A percentile compares a stretch with the other conserved stretches of the same genome.
Conservation (phyloP, 2,113 vertebrate genomes). For the Larimichthys polyactis region DNA sequence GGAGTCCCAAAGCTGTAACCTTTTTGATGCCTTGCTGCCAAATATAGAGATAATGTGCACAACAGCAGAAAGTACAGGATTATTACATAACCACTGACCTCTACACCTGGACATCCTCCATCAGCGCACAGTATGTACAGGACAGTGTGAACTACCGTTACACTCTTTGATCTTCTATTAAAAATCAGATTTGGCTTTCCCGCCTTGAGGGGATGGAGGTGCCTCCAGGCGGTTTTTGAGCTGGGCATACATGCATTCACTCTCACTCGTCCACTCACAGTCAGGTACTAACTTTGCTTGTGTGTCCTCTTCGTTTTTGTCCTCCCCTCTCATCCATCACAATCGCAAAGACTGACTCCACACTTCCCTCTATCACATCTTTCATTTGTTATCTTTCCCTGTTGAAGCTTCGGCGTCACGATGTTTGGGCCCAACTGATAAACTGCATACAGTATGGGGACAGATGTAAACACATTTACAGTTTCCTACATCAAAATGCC, state of each 20-base stretch:
- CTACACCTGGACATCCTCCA: constrained; percentile 32
- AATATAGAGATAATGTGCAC: constrained; percentile 41
- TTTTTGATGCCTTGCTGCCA: constrained; percentile 53
- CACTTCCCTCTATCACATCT: background rate
- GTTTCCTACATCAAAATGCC: background rate
- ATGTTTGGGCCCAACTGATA: background rate
- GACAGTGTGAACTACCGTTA: background rate
- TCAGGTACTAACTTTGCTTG: background rate
- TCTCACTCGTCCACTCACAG: background rate
- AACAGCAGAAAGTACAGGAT: constrained; percentile 30
- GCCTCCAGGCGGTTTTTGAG: background rate
- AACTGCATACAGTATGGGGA: background rate
- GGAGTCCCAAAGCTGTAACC: constrained; percentile 46
- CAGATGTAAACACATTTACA: background rate
- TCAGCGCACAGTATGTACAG: constrained; percentile 11
- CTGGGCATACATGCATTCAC: background rate
- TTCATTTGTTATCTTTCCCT: too few relatives aligned
- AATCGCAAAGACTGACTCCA: background rate
- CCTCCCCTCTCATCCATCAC: background rate
- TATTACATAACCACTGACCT: constrained; percentile 54
- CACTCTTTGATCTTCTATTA: background rate
- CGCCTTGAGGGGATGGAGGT: background rate
- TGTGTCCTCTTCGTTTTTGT: background rate
- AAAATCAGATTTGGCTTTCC: background rate
- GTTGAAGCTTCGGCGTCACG: background rate